Evolutionary conservation across 2,113 vertebrate species (phyloP).

Genomic region (Gymnogyps californianus): DNA sequence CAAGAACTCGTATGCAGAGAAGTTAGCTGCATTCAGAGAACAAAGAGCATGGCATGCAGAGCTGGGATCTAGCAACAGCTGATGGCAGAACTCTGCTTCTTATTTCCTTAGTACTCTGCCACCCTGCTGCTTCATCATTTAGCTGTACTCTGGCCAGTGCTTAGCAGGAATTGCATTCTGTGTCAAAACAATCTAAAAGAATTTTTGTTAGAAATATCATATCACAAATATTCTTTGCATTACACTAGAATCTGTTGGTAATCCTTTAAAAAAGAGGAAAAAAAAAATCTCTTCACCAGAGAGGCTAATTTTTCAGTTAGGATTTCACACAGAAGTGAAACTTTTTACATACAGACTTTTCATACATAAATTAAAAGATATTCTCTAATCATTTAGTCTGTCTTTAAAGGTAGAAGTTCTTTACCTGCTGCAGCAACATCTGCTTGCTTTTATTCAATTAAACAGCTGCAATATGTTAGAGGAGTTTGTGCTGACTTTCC

Average conservation of each 20-base stretch:
- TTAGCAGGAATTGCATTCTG: neutral
- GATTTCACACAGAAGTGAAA: neutral
- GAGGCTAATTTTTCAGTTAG: neutral
- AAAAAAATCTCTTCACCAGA: neutral
- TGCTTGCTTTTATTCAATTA: neutral
- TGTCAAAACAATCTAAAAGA: neutral
- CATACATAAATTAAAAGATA: neutral
- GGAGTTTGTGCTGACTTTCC: neutral
- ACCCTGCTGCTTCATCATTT: neutral
- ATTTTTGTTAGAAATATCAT: neutral
- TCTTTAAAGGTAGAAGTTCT: neutral
- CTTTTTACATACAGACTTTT: neutral
- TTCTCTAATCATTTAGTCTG: neutral
- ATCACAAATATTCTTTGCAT: neutral
- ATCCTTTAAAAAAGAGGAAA: neutral
- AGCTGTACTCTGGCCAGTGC: neutral
- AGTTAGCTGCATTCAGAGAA: neutral
- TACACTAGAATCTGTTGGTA: neutral
- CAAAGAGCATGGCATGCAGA: neutral
- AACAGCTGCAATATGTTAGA: neutral
- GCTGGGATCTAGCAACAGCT: neutral
- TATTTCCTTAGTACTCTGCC: neutral
- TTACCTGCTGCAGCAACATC: neutral
- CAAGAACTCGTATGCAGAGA: fast-evolving
- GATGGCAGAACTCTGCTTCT: neutral